Conservation (phyloP, 2,888 invertebrate genomes). For the Lamellibrachia satsuma region DNA sequence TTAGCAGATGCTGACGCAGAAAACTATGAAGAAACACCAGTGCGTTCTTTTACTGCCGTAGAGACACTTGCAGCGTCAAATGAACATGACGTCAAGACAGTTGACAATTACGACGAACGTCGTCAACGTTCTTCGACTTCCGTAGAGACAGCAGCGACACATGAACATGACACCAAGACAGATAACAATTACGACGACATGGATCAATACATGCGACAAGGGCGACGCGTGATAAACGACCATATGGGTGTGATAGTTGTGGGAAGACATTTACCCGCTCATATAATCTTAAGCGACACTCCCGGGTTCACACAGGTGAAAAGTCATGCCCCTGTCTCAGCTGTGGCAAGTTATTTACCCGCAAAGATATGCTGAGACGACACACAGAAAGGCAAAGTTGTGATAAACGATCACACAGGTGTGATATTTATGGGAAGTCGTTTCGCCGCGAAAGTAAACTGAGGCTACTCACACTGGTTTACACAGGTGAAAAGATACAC, state of each 20-base stretch:
- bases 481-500: background rate
- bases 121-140: background rate
- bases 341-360: background rate
- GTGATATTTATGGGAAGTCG: background rate
- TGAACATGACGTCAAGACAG: background rate
- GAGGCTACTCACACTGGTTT: background rate
- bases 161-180: too few relatives aligned
- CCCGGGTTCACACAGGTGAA: background rate
- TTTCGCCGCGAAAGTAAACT: background rate
- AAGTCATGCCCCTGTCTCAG: background rate
- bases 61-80: background rate
- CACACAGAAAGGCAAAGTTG: background rate
- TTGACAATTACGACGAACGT: background rate
- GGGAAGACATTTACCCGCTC: background rate
- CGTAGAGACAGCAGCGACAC: too few relatives aligned
- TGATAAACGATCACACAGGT: background rate
- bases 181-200: background rate
- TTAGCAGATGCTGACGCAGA: background rate
- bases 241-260: background rate
- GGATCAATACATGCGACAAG: too few relatives aligned
- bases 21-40: background rate
- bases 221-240: background rate
- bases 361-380: background rate
- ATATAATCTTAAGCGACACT: background rate
- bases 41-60: background rate